Base-by-base conservation (phyloP, 2,888 invertebrate genomes). In the Coenonympha arcania region DNA sequence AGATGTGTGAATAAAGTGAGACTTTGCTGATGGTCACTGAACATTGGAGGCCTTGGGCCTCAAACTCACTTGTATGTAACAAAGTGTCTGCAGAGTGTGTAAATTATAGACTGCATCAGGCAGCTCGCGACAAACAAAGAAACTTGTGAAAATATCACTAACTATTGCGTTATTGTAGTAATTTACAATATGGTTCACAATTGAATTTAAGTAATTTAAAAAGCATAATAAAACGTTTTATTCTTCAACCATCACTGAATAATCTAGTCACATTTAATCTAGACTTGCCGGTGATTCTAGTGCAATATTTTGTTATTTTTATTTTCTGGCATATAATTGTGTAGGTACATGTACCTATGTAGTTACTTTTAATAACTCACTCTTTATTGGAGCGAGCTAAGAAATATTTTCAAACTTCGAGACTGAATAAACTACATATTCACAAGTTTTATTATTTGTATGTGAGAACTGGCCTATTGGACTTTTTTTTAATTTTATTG, bases 1-100 rank as follows among this genome's bases (percentile, higher is more conserved):
- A 88, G 91, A 76, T 93, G 93, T 80, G 92, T 93, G 64, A 93
- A 92, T 83, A 93, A 93, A 90, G 91, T 93, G 79, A 90, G 92
- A 87, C 91, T 92, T 69, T 84, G 84, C 88, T 93, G 73, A 92
- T 90, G 62, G 63, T 66, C 60, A 64, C 64, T 65, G 56, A 59
- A 52, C 36, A 58, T 49, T 46, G 62, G 62, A 58, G 58, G 59
- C 53, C 52, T 26, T 22, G 43, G 20, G 57, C 61, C 11, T 20
- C 20, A 30, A 31, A 28, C 5, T 8, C 13, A 34, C 24, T 44
- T 34, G 15, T 34, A 13, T 44, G 34, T 24, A 34, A 44, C 16
- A 44, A 64, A 63, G 72, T 68, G 71, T 67, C 69, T 61, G 73
- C 76, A 78, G 78, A 73, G 82, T 82, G 84, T 84, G 81, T 82